phyloP scores from a whole-genome alignment of 2,888 invertebrate genomes.

The Hypolimnas misippus region DNA sequence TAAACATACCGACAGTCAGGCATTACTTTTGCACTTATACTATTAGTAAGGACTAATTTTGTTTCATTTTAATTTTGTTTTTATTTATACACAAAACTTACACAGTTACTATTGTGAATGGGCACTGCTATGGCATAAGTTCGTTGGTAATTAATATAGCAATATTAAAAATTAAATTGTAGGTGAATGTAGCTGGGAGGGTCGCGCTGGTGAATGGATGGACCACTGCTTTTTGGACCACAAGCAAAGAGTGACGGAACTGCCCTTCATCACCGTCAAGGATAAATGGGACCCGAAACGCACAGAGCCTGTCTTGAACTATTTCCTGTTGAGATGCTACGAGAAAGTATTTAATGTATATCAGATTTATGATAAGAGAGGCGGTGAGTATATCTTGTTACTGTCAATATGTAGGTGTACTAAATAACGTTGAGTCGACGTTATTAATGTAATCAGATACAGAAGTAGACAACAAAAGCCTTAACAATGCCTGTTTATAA shows the following conservation, averaged over 20 bases:
- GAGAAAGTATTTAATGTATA: slow-evolving; percentile 79
- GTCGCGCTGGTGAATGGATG: slow-evolving; percentile 85
- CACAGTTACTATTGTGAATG: too few relatives aligned
- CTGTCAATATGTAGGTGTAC: not conserved
- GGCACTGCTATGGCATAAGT: too few relatives aligned
- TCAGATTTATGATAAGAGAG: slow-evolving; percentile 80
- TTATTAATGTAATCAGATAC: not conserved
- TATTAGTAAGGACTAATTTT: too few relatives aligned
- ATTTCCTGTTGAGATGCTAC: slow-evolving; percentile 74
- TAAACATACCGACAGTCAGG: too few relatives aligned
- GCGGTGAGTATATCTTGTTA: slow-evolving; percentile 56
- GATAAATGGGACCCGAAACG: slow-evolving; percentile 78
- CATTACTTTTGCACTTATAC: too few relatives aligned
- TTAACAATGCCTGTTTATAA: not conserved
- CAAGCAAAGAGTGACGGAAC: slow-evolving; percentile 76
- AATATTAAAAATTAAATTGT: slow-evolving; percentile 30
- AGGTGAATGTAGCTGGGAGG: slow-evolving; percentile 84
- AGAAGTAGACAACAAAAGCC: not conserved
- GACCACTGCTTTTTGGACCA: slow-evolving; percentile 84
- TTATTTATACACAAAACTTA: too few relatives aligned
- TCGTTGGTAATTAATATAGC: too few relatives aligned
- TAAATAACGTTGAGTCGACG: not conserved
- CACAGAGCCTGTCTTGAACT: slow-evolving; percentile 76
- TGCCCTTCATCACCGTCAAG: slow-evolving; percentile 78
- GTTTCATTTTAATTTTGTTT: too few relatives aligned